Evolutionary conservation across 2,888 invertebrate species (phyloP).

Genomic region (Ochropacha duplaris): DNA sequence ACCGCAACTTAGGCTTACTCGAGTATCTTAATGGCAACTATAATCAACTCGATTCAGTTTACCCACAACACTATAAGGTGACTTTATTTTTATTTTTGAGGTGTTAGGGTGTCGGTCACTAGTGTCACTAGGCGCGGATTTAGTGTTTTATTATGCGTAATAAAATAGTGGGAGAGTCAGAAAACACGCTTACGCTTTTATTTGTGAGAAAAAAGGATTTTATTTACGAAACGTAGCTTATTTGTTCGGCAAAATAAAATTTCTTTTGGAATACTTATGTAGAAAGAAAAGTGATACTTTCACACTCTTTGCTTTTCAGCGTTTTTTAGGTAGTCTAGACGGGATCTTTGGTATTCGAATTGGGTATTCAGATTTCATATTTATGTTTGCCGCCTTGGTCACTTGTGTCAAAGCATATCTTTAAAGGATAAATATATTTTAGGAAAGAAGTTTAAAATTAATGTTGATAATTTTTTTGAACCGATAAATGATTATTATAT

Average conservation of each 20-base stretch:
- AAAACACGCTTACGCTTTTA: not conserved
- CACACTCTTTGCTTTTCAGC: too few species aligned
- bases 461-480: too few species aligned
- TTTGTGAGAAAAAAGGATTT: not conserved
- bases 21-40: too few species aligned
- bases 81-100: constrained; percentile 24
- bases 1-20: too few species aligned
- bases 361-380: too few species aligned
- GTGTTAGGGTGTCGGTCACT: constrained; percentile 16
- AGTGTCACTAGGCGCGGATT: constrained; percentile 15
- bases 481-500: too few species aligned
- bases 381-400: too few species aligned
- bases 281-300: not conserved
- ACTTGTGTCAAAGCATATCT: too few species aligned
- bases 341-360: too few species aligned
- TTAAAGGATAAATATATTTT: too few species aligned
- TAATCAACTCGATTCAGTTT: not conserved
- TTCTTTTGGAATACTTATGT: not conserved
- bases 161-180: not conserved
- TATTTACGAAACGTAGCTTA: not conserved
- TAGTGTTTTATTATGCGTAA: constrained; percentile 25
- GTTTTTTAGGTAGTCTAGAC: too few species aligned
- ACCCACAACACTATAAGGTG: not conserved
- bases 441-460: too few species aligned
- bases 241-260: not conserved